These are phyloP conservation scores for Dissostichus mawsoni DNA, from an alignment of 2,113 vertebrate genomes.

Conservation along the genomic window DNA sequence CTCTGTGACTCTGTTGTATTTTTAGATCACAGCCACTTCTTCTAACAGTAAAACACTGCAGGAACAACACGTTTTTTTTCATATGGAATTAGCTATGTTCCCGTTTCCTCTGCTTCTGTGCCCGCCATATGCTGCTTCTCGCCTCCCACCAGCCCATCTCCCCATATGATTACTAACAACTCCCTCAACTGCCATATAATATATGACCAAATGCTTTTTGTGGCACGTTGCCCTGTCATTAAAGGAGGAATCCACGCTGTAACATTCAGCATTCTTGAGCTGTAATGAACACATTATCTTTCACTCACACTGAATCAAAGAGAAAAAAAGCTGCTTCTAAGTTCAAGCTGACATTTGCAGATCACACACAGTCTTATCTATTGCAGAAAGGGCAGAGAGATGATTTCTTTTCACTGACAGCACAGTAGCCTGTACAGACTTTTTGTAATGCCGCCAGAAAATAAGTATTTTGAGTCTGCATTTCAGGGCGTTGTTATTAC, in stretches of 20 bases:
- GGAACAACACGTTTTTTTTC: constrained; percentile 18
- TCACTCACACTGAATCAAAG: constrained; percentile 32
- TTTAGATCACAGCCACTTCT: constrained; percentile 26
- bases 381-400: not conserved
- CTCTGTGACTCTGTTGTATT: constrained; percentile 9
- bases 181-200: constrained; percentile 24
- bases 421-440: not conserved
- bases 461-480: not conserved
- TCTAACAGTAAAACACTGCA: constrained; percentile 17
- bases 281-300: constrained; percentile 24
- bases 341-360: constrained; percentile 12
- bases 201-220: constrained; percentile 29
- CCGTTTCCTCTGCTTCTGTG: constrained; percentile 34
- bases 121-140: constrained; percentile 50
- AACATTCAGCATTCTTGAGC: constrained; percentile 24
- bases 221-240: constrained; percentile 44
- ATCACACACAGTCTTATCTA: not conserved
- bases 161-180: constrained; percentile 44
- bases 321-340: constrained; percentile 12
- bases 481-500: not conserved
- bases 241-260: constrained; percentile 41
- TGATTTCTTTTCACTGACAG: not conserved
- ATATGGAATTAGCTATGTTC: constrained; percentile 40
- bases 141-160: constrained; percentile 24
- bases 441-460: not conserved